Base-by-base conservation (phyloP, 2,113 vertebrate genomes). In the Megaleporinus macrocephalus region DNA sequence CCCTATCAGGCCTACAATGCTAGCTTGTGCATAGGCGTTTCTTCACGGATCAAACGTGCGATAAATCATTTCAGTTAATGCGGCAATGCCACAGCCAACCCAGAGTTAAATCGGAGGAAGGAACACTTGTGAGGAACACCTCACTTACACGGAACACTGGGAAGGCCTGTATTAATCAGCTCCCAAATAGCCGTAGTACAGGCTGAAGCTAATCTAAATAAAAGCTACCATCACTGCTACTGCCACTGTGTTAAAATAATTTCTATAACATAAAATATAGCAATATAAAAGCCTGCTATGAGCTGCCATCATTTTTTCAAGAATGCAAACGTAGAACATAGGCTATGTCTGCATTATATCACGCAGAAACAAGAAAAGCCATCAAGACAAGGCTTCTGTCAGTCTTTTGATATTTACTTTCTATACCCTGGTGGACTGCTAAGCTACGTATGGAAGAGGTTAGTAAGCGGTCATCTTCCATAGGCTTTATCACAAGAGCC, bases 401-500 rank as follows among this genome's bases (percentile, higher is more conserved):
- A 20, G 20, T 74, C 26, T 30, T 69, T 49, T 74, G 0, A 33
- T 49, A 33, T 68, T 51, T 73, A 49, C 18, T 18, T 78, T 49
- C 36, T 13, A 75, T 36, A 69, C 59, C 27, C 26, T 33, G 69
- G 70, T 29, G 61, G 36, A 74, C 15, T 70, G 1, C 1, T 26
- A 61, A 53, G 76, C 49, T 80, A 61, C 47, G 22, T 13, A 16
- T 66, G 9, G 73, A 76, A 61, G 27, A 75, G 70, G 44, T 55
- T 53, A 82, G n/a, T 78, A 71, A 53, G 26, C 27, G 33, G 53
- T 36, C 65, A 36, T 36, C 29, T 71, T 53, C 12, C 30, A 71
- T 61, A 27, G 18, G 13, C 49, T 65, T 73, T 74, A 59, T 62
- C 59, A 15, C 53, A 73, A 22, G 55, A 53, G 16, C 16, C 5